Evolutionary conservation across 2,888 invertebrate genomes (phyloP).

Genomic region (Stegana nigrithorax): DNA sequence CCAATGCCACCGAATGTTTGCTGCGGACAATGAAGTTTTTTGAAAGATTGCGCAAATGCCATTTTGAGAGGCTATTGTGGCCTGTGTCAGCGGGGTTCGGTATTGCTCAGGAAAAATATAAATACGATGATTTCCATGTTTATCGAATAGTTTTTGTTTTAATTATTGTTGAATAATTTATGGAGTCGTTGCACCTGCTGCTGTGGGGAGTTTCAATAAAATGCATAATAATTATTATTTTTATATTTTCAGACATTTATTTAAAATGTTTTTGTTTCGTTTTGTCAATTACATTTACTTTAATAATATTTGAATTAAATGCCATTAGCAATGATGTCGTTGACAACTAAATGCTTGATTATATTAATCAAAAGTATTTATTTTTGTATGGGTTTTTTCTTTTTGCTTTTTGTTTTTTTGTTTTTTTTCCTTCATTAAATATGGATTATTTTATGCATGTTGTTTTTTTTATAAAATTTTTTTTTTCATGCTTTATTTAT

Average conservation of each 20-base stretch:
- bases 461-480: neutral
- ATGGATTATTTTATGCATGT: constrained; percentile 8
- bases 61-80: no score
- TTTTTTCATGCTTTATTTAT: neutral
- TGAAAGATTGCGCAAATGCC: no score
- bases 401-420: neutral
- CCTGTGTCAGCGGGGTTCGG: no score
- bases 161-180: no score
- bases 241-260: constrained; percentile 1
- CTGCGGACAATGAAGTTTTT: no score
- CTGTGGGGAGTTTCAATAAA: no score
- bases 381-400: neutral
- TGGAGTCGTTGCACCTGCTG: no score
- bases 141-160: no score
- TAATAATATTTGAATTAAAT: constrained; percentile 2
- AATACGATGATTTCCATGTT: no score
- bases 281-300: neutral
- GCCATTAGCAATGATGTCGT: neutral
- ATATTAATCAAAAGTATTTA: constrained; percentile 3
- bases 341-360: constrained; percentile 11
- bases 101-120: no score
- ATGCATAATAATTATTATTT: neutral
- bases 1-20: no score
- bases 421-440: neutral
- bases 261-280: neutral